These are phyloP conservation scores for Rhinella marina DNA, from an alignment of 2,797 vertebrate genomes.

Conservation along the genomic window DNA sequence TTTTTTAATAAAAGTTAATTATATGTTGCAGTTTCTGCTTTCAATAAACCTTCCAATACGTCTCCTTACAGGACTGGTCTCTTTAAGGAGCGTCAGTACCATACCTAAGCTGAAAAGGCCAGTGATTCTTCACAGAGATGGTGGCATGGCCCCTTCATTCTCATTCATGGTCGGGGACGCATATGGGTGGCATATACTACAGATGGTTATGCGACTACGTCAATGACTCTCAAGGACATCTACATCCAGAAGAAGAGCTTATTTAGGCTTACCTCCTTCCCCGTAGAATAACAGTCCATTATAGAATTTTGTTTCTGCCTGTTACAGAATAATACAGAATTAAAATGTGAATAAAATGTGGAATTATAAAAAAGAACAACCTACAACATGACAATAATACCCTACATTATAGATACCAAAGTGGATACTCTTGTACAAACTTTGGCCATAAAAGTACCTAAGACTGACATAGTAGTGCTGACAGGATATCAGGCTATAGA, in stretches of 20 bases:
- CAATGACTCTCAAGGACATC: neutral
- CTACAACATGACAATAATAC: neutral
- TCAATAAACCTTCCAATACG: no score
- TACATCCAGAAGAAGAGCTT: neutral
- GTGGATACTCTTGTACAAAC: no score
- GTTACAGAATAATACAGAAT: slow-evolving; percentile 69
- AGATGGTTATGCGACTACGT: neutral
- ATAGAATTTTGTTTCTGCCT: slow-evolving; percentile 98
- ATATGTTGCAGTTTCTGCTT: no score
- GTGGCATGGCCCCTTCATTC: no score
- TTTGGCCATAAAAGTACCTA: neutral
- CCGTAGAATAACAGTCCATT: slow-evolving; percentile 96
- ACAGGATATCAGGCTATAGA: neutral
- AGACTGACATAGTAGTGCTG: neutral
- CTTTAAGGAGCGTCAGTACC: no score
- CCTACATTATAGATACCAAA: no score
- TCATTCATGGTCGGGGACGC: neutral
- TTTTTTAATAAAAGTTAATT: no score
- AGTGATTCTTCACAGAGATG: no score
- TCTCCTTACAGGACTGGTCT: no score
- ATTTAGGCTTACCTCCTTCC: slow-evolving; percentile 88
- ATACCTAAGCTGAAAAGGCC: no score
- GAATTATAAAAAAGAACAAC: neutral
- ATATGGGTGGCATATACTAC: neutral
- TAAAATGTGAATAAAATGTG: slow-evolving; percentile 60